Percentiles rank a stretch among this genome's conserved stretches.
Evolutionary conservation across 2,113 vertebrate species (phyloP).

Genomic region (Microcebus murinus): DNA sequence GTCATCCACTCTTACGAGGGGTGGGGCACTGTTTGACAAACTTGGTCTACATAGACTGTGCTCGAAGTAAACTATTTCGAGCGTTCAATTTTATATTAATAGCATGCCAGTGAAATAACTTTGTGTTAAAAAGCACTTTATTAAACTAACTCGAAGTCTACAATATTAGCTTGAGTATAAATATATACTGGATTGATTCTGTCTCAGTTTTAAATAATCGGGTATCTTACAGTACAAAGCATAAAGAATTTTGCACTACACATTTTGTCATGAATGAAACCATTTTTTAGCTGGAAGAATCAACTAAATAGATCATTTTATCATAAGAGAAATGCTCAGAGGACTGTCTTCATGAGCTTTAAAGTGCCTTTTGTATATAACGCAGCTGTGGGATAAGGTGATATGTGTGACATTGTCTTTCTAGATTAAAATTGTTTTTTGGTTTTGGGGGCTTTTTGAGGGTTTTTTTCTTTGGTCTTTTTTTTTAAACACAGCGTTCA

Average conservation of each 20-base stretch:
- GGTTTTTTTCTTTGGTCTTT: too few species aligned
- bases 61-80: constrained; percentile 34
- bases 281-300: neutral
- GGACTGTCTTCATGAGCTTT: neutral
- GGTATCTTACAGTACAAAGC: neutral
- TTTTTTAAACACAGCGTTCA: neutral
- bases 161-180: neutral
- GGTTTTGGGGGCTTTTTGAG: neutral
- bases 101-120: constrained; percentile 1
- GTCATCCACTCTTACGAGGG: neutral
- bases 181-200: neutral
- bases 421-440: neutral
- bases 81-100: constrained; percentile 21
- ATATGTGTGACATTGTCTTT: neutral
- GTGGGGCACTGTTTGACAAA: constrained; percentile 43
- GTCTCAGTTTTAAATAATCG: neutral
- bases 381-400: neutral
- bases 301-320: neutral
- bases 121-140: neutral
- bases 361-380: neutral
- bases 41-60: neutral
- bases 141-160: neutral
- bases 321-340: neutral
- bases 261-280: neutral
- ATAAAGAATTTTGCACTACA: neutral